These are phyloP conservation scores for Guaruba guarouba DNA, from an alignment of 2,113 vertebrate genomes.

Conservation along the genomic window DNA sequence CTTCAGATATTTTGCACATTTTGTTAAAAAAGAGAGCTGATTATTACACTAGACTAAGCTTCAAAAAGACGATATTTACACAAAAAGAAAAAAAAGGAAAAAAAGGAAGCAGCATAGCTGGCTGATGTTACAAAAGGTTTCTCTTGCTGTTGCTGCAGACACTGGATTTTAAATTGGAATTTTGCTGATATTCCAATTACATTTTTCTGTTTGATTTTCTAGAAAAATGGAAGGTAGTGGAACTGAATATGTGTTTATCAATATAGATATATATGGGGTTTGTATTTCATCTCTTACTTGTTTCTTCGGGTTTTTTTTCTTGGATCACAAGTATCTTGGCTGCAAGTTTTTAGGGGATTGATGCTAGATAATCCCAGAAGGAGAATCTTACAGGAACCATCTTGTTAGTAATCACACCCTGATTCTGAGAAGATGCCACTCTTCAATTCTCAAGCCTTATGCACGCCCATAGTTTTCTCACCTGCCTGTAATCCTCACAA, in stretches of 20 bases:
- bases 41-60: neutral
- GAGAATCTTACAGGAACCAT: neutral
- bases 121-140: neutral
- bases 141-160: neutral
- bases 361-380: neutral
- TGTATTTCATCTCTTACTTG: neutral
- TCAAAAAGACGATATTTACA: neutral
- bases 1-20: constrained; percentile 21
- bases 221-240: neutral
- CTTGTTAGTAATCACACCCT: neutral
- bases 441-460: neutral
- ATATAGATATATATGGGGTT: fast-evolving
- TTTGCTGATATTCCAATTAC: neutral
- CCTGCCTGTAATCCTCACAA: neutral
- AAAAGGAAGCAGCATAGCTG: neutral
- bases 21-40: neutral
- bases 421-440: neutral
- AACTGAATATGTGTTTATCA: neutral
- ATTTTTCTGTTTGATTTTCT: neutral
- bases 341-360: neutral
- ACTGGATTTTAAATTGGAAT: neutral
- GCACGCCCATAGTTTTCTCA: neutral
- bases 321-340: neutral
- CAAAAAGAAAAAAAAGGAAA: neutral
- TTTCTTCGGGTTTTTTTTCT: neutral